Percentiles rank a stretch among this genome's conserved stretches.
These are phyloP conservation scores for Chelmon rostratus DNA, from an alignment of 2,797 vertebrate genomes.

Conservation along the genomic window DNA sequence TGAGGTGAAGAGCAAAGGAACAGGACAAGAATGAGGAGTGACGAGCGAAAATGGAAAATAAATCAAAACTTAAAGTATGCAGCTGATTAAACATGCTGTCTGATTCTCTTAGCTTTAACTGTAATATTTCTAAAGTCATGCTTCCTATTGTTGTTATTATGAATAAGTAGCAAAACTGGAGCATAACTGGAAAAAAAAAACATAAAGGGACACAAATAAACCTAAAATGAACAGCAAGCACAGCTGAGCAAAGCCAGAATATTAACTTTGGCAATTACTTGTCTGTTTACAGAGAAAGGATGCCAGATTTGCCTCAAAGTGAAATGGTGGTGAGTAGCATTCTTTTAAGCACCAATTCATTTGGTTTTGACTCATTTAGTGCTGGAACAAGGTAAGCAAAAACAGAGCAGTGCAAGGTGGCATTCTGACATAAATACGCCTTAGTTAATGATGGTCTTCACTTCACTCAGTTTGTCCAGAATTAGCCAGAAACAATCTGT, in stretches of 20 bases:
- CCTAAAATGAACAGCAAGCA: neutral
- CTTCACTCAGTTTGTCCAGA: neutral
- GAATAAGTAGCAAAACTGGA: neutral
- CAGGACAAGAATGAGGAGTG: neutral
- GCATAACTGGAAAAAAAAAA: neutral
- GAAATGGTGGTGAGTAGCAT: neutral
- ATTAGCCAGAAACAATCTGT: neutral
- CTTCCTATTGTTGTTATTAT: neutral
- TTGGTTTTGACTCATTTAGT: neutral
- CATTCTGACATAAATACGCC: neutral
- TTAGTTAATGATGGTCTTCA: neutral
- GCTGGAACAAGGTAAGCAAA: neutral
- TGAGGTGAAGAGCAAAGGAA: neutral
- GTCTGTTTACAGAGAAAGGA: neutral
- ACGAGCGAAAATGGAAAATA: constrained; percentile 29
- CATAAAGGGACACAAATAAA: neutral
- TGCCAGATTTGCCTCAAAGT: neutral
- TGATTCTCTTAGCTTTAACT: neutral
- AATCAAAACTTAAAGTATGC: constrained; percentile 6
- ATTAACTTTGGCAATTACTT: neutral
- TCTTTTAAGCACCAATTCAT: neutral
- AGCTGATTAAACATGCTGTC: constrained; percentile 18
- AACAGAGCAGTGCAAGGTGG: neutral
- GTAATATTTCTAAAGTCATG: constrained; percentile 10
- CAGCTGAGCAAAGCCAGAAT: neutral